These are phyloP conservation scores for Artemisiospiza belli DNA, from an alignment of 2,113 vertebrate genomes.

Conservation along the genomic window DNA sequence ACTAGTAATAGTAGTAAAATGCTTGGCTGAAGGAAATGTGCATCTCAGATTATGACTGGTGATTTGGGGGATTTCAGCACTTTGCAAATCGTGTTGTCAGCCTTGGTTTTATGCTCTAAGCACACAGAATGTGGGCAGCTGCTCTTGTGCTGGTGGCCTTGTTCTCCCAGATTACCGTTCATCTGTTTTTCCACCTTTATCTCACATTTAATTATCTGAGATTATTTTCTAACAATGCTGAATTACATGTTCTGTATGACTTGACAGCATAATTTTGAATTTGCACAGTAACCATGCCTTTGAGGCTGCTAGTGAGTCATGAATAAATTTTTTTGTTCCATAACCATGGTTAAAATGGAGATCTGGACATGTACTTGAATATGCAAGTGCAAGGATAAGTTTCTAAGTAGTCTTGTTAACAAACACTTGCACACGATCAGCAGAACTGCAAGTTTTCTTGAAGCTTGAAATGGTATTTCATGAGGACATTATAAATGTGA, in stretches of 20 bases:
- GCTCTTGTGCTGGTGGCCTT: neutral
- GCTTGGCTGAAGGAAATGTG: slow-evolving; percentile 26
- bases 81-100: slow-evolving; percentile 19
- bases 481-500: neutral
- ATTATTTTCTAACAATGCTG: neutral
- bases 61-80: slow-evolving; percentile 30
- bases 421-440: neutral
- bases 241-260: neutral
- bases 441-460: neutral
- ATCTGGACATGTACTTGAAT: neutral
- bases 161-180: neutral
- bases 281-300: neutral
- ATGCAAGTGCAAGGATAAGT: neutral
- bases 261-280: neutral
- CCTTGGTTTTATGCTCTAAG: neutral
- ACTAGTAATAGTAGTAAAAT: slow-evolving; percentile 13
- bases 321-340: neutral
- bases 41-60: slow-evolving; percentile 1
- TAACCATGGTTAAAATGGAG: neutral
- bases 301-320: neutral
- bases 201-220: neutral
- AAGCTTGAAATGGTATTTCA: neutral
- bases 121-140: neutral
- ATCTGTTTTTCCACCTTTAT: slow-evolving; percentile 21
- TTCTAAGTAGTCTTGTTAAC: neutral